These are phyloP conservation scores for Pterostichus niger DNA, from an alignment of 2,888 invertebrate species.

Conservation along the genomic window DNA sequence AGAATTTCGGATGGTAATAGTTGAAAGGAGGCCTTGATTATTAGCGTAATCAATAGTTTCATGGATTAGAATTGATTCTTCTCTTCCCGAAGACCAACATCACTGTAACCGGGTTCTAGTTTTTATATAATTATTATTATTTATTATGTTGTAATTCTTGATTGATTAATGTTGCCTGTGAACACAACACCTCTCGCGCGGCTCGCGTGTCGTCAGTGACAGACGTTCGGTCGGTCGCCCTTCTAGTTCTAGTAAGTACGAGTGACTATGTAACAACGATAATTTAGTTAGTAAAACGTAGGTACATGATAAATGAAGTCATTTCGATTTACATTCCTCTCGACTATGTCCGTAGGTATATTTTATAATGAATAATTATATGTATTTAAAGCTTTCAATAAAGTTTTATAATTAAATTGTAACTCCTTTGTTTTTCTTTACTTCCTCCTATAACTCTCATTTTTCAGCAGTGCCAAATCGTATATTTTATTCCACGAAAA, in stretches of 20 bases:
- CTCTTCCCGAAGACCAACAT: constrained; percentile 10
- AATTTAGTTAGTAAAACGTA: constrained; percentile 60
- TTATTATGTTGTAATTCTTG: constrained; percentile 35
- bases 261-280: constrained; percentile 60
- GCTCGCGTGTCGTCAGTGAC: constrained; percentile 25
- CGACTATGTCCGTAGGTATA: constrained; percentile 67
- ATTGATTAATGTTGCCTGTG: constrained; percentile 34
- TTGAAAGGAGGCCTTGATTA: constrained; percentile 14
- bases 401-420: constrained; percentile 74
- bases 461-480: not conserved
- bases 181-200: constrained; percentile 36
- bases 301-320: constrained; percentile 54
- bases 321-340: constrained; percentile 62
- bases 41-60: constrained; percentile 3
- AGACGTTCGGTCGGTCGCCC: constrained; percentile 41
- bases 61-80: constrained; percentile 35
- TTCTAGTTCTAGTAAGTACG: constrained; percentile 58
- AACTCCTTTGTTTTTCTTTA: not conserved
- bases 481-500: not conserved
- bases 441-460: constrained; percentile 2
- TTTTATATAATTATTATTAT: constrained; percentile 45
- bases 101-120: constrained; percentile 44
- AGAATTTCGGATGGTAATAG: not conserved
- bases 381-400: constrained; percentile 76
- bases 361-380: constrained; percentile 69